Evolutionary conservation across 2,888 invertebrate species (phyloP).

Genomic region (Cataglyphis rosenhaueri): DNA sequence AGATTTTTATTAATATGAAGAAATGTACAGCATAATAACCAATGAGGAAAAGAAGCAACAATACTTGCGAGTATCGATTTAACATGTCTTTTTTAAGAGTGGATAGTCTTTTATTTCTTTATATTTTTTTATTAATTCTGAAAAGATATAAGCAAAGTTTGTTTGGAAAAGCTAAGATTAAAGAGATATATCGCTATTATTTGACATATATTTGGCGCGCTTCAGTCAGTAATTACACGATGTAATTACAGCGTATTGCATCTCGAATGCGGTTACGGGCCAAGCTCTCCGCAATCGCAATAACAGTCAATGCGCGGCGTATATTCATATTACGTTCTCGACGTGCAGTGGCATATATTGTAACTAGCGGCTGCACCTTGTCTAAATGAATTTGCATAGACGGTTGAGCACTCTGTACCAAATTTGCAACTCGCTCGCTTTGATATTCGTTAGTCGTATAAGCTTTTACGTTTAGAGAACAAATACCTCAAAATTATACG

Average conservation of each 20-base stretch:
- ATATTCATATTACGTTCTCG: slow-evolving; percentile 53
- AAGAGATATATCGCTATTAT: slow-evolving; percentile 37
- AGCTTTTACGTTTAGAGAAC: slow-evolving; percentile 28
- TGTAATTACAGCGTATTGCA: slow-evolving; percentile 51
- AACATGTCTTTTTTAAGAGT: too few species aligned
- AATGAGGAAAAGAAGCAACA: too few species aligned
- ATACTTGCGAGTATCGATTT: too few species aligned
- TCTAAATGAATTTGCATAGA: slow-evolving; percentile 58
- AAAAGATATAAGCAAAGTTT: neutral
- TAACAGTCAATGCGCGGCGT: slow-evolving; percentile 50
- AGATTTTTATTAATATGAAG: too few species aligned
- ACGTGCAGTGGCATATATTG: slow-evolving; percentile 23
- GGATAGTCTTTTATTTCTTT: neutral
- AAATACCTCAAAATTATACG: slow-evolving; percentile 11
- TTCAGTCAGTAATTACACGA: slow-evolving; percentile 38
- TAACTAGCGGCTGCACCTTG: slow-evolving; percentile 50
- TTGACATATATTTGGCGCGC: slow-evolving; percentile 37
- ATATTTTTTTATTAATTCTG: neutral
- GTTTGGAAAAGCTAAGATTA: neutral
- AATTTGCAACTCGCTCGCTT: slow-evolving; percentile 49
- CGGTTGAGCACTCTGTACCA: slow-evolving; percentile 48
- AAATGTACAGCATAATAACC: too few species aligned
- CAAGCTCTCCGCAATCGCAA: slow-evolving; percentile 45
- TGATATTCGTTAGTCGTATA: slow-evolving; percentile 43
- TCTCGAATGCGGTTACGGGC: slow-evolving; percentile 38